Percentiles rank a stretch among this genome's conserved stretches.
Conservation (phyloP, 37 sponge, comb jelly and placozoan species). For the Amphimedon queenslandica region DNA sequence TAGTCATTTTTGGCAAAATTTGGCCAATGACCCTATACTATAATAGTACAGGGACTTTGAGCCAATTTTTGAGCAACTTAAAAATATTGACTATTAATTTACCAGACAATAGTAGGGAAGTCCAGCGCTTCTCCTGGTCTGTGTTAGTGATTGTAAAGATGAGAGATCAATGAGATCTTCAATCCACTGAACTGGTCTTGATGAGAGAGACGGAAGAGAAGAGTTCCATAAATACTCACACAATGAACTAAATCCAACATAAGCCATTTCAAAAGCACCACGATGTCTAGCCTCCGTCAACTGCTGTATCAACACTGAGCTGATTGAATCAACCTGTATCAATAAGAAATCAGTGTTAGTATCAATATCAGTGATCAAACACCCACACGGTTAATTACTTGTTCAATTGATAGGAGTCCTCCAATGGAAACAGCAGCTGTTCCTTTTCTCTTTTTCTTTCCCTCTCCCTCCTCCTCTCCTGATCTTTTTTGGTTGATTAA, state of each 20-base stretch:
- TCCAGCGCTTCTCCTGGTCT: constrained; percentile 85
- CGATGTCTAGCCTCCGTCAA: constrained; percentile 76
- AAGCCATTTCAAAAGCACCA: constrained; percentile 89
- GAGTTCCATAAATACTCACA: constrained; percentile 66
- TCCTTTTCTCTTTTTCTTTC: background rate
- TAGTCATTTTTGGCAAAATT: too few relatives aligned
- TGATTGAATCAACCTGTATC: constrained; percentile 39
- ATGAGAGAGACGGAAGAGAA: constrained; percentile 5
- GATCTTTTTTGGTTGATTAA: constrained; percentile 42
- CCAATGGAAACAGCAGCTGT: background rate
- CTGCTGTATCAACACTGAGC: constrained; percentile 60
- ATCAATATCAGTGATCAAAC: background rate
- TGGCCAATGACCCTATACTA: too few relatives aligned
- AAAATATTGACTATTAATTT: background rate
- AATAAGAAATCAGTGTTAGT: background rate
- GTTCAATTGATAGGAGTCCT: constrained; percentile 24
- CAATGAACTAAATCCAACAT: constrained; percentile 71
- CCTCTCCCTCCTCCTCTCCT: too few relatives aligned
- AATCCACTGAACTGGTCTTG: constrained; percentile 41
- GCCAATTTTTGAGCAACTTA: too few relatives aligned
- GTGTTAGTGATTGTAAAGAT: constrained; percentile 41
- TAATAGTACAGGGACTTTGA: too few relatives aligned
- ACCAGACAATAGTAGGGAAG: constrained; percentile 79
- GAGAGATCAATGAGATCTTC: constrained; percentile 30
- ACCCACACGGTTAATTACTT: constrained; percentile 1